A percentile compares a stretch with the other conserved stretches of the same genome.
Conservation (phyloP, 2,797 vertebrate genomes). For the Champsocephalus esox region DNA sequence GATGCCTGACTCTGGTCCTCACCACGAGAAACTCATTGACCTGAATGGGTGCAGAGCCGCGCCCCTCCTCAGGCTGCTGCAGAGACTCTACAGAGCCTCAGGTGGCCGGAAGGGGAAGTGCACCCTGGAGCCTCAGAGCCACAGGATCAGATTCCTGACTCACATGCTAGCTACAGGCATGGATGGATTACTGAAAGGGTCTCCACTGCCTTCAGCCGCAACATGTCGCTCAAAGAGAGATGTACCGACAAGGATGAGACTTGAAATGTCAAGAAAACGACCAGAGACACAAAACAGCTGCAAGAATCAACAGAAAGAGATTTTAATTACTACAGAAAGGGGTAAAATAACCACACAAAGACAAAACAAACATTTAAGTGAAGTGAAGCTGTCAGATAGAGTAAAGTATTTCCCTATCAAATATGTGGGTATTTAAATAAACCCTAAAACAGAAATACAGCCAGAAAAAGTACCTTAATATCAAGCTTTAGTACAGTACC, state of each 20-base stretch:
- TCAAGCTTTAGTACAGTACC: neutral
- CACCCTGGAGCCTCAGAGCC: conserved; percentile 29
- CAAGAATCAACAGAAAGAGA: neutral
- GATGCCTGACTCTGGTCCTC: conserved; percentile 76
- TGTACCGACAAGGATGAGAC: too few relatives aligned
- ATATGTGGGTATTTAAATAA: neutral
- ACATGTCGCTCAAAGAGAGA: too few relatives aligned
- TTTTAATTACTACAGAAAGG: too few relatives aligned
- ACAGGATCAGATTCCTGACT: neutral
- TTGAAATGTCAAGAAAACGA: too few relatives aligned
- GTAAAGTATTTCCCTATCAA: neutral
- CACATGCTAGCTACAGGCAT: too few relatives aligned
- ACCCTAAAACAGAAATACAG: neutral
- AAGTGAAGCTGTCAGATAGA: too few relatives aligned
- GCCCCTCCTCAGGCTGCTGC: conserved; percentile 75
- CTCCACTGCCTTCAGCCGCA: too few relatives aligned
- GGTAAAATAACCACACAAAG: too few relatives aligned
- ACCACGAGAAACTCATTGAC: conserved; percentile 89
- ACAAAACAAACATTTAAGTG: too few relatives aligned
- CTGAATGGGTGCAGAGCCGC: conserved; percentile 88
- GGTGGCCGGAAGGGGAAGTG: conserved; percentile 73
- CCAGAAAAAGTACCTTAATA: neutral
- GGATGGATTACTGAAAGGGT: too few relatives aligned
- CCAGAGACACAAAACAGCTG: too few relatives aligned
- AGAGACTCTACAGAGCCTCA: conserved; percentile 85